Evolutionary conservation across 2,888 invertebrate species (phyloP), one percentile per base, ranked within the genome.

Genomic region (Microctonus brassicae): DNA sequence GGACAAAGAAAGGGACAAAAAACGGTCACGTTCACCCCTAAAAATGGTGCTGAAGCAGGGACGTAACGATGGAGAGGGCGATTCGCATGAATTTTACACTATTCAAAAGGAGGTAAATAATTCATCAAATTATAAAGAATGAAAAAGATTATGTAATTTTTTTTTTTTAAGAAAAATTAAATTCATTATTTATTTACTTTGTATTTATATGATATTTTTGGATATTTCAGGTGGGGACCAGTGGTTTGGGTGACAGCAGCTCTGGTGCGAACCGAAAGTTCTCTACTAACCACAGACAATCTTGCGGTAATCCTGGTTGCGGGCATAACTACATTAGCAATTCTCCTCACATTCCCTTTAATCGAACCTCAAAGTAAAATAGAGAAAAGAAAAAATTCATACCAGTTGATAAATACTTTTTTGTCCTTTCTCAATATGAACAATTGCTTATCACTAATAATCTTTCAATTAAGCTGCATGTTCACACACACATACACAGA

Each of bases 21-120:
- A 91, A 77, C 87, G 89, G 39, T 91, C 91, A 66, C 90, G 93
- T 75, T 92, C 91, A 74, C 92, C 94, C 0, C 86, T 94, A 77
- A 95, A 94, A 88, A 94, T 94, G 92, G 94, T 94, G 73, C 91
- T 94, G 81, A 93, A 92, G 83, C 89, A 90, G 77, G 86, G 93
- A 58, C 89, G 91, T 1, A 91, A 90, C 2, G 88, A 88, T 29
- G 85, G 84, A 36, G 86, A 88, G 53, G 88, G 89, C 42, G 89
- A 89, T 70, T 86, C 89, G 61, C 82, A 86, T 36, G 88, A 88
- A 70, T 92, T 92, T 84, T 93, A 93, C 88, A 93, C 93, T 82
- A 93, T 93, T 83, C 93, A 91, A 85, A 92, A 92, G 88, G 92
- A 92, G 90, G 92, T 92, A 77, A 86, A 87, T 80, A 70, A 55